phyloP scores from a whole-genome alignment of 2,888 invertebrate species.

The Agonum fuliginosum region DNA sequence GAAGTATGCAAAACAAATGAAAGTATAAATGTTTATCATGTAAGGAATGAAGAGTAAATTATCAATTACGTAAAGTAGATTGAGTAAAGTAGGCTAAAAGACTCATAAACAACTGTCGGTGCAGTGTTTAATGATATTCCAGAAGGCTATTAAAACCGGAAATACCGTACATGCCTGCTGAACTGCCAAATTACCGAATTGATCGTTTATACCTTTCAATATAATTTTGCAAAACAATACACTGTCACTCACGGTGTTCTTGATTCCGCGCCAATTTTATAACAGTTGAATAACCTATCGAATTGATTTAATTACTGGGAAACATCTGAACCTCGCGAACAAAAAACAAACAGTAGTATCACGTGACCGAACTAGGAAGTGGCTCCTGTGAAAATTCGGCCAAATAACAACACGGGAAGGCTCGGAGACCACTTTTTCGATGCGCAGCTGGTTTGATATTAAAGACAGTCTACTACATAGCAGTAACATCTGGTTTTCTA shows the following conservation, averaged over 20 bases:
- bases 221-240: neutral
- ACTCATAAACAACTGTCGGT: constrained; percentile 1
- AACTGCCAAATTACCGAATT: neutral
- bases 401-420: neutral
- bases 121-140: neutral
- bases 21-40: neutral
- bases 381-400: neutral
- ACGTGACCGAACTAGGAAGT: neutral
- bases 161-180: constrained; percentile 10
- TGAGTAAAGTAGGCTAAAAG: constrained; percentile 4
- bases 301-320: neutral
- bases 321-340: constrained; percentile 9
- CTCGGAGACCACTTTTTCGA: too few species aligned
- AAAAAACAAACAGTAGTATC: neutral
- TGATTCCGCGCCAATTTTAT: neutral
- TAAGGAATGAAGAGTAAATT: neutral
- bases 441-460: neutral
- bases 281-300: constrained; percentile 26
- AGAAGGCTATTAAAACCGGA: neutral
- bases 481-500: constrained; percentile 2
- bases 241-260: neutral
- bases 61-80: constrained; percentile 9
- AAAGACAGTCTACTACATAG: neutral
- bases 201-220: neutral
- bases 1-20: too few species aligned